phyloP scores from a whole-genome alignment of 1,140 invertebrate genomes.

The Lepidurus apus region DNA sequence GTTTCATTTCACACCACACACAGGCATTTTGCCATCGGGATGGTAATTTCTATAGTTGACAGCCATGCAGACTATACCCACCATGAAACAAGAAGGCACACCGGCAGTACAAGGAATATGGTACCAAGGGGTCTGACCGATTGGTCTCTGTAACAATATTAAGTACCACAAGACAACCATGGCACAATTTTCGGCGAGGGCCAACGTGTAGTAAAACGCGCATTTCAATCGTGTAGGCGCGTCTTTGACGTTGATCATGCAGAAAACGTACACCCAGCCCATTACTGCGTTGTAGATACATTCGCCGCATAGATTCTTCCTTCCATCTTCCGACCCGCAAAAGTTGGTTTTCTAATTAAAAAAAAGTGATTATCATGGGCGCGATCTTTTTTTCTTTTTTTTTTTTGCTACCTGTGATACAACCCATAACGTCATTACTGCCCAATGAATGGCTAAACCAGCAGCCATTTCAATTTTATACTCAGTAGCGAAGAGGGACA shows the following conservation, averaged over 20 bases:
- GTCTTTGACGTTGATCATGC: constrained; percentile 51
- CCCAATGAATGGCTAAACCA: constrained; percentile 47
- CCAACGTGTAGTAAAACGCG: constrained; percentile 47
- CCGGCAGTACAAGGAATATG: constrained; percentile 40
- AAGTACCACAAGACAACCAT: constrained; percentile 48
- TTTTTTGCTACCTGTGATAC: constrained; percentile 37
- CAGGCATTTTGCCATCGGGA: constrained; percentile 39
- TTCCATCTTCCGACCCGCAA: constrained; percentile 41
- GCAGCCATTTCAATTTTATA: constrained; percentile 39
- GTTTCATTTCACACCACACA: background rate
- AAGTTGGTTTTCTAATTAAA: constrained; percentile 47
- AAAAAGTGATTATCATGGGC: background rate
- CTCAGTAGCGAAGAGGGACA: constrained; percentile 42
- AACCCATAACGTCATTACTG: constrained; percentile 49
- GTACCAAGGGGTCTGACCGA: constrained; percentile 37
- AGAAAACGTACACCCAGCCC: constrained; percentile 49
- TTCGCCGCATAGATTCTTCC: constrained; percentile 42
- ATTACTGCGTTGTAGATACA: constrained; percentile 49
- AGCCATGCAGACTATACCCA: constrained; percentile 44
- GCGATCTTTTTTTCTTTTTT: too few species aligned
- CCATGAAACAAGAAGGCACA: constrained; percentile 40
- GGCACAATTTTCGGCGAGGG: constrained; percentile 48
- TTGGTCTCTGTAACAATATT: constrained; percentile 29
- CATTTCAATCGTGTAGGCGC: constrained; percentile 48
- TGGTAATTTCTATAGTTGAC: constrained; percentile 47